These are phyloP conservation scores for Lasioglossum marginatum DNA, from an alignment of 2,888 invertebrate species.

Conservation along the genomic window DNA sequence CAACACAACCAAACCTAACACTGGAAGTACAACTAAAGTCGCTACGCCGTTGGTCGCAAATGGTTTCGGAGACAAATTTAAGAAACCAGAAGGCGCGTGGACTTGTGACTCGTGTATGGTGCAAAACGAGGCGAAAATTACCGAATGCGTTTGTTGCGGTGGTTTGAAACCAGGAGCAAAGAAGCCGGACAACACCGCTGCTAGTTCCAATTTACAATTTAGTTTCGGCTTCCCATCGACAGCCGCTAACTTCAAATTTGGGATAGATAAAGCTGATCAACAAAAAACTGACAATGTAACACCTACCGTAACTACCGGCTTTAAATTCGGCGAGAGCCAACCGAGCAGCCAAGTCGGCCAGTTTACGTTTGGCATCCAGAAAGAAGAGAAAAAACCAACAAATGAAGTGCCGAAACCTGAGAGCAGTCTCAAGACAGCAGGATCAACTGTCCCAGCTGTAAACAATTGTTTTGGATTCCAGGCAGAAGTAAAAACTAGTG, in stretches of 20 bases:
- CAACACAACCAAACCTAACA: conserved; percentile 83
- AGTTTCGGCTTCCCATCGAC: conserved; percentile 76
- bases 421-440: too few relatives aligned
- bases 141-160: conserved; percentile 86
- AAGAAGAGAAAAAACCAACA: conserved; percentile 50
- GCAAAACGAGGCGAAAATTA: conserved; percentile 84
- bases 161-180: conserved; percentile 84
- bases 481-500: conserved; percentile 53
- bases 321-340: conserved; percentile 81
- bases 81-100: conserved; percentile 84
- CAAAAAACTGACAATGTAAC: conserved; percentile 56
- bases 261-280: conserved; percentile 84
- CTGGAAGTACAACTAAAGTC: conserved; percentile 22
- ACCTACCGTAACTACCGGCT: conserved; percentile 77
- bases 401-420: conserved; percentile 46
- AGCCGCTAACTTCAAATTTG: conserved; percentile 84
- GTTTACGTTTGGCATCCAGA: conserved; percentile 68
- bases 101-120: conserved; percentile 87
- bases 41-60: conserved; percentile 40
- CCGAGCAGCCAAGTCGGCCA: conserved; percentile 43
- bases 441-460: conserved; percentile 15
- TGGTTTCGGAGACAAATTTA: conserved; percentile 75
- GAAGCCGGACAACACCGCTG: conserved; percentile 49
- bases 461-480: conserved; percentile 50
- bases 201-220: conserved; percentile 69